Percentiles rank a stretch among this genome's conserved stretches.
Conservation (phyloP, 2,797 vertebrate genomes). For the Picus viridis region DNA sequence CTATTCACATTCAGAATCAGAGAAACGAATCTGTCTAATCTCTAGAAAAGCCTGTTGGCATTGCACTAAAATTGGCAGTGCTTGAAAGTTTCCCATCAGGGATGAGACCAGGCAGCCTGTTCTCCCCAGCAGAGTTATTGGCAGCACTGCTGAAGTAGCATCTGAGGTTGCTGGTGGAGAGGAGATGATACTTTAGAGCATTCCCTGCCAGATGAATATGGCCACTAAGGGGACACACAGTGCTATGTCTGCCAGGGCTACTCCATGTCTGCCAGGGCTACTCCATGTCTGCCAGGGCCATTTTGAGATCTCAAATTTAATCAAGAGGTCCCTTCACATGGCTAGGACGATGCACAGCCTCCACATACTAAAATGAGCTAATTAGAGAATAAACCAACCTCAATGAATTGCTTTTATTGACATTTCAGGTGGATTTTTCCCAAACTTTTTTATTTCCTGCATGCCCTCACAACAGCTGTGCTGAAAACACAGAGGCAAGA, state of each 20-base stretch:
- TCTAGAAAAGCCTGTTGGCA: neutral
- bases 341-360: neutral
- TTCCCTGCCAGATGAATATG: neutral
- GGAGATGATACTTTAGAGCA: neutral
- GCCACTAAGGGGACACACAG: neutral
- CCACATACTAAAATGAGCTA: neutral
- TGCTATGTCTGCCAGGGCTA: neutral
- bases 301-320: fast-evolving
- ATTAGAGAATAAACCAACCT: fast-evolving
- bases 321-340: neutral
- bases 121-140: neutral
- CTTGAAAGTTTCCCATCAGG: neutral
- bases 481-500: neutral
- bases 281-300: neutral
- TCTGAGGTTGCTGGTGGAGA: neutral
- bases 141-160: neutral
- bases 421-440: neutral
- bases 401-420: fast-evolving
- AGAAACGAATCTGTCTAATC: neutral
- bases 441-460: no score
- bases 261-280: neutral
- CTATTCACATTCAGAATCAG: neutral
- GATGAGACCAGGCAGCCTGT: neutral
- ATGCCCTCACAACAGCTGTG: neutral
- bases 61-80: neutral